A percentile compares a stretch with the other conserved stretches of the same genome.
Conservation (phyloP, 2,113 vertebrate genomes). For the Bombycilla garrulus region DNA sequence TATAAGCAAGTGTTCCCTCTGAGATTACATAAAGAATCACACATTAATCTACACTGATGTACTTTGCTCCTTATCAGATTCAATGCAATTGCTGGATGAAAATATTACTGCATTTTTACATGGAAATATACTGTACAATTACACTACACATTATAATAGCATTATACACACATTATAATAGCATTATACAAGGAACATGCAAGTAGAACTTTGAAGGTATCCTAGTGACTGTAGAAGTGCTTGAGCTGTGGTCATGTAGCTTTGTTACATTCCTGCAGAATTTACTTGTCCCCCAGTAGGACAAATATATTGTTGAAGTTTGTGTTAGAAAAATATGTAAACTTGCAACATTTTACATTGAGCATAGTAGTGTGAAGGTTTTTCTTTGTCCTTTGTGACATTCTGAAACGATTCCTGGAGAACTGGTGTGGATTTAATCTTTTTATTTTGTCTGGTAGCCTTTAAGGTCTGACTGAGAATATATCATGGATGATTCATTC, state of each 20-base stretch:
- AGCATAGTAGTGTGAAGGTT: background rate
- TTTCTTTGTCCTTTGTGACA: background rate
- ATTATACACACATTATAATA: background rate
- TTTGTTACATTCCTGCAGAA: background rate
- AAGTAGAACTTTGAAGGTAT: background rate
- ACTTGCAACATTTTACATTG: background rate
- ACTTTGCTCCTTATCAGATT: background rate
- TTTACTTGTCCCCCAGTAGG: fast-evolving
- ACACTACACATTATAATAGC: background rate
- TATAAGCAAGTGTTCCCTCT: background rate
- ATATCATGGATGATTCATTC: background rate
- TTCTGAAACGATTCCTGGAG: background rate
- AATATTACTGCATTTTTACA: background rate
- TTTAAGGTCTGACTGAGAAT: background rate
- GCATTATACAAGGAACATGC: background rate
- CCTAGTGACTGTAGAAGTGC: background rate
- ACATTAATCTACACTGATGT: background rate
- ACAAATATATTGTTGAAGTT: background rate
- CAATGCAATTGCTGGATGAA: background rate
- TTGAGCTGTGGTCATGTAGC: background rate
- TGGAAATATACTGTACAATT: background rate
- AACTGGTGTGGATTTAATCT: background rate
- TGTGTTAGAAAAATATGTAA: background rate
- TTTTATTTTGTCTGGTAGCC: background rate
- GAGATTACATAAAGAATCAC: background rate